Evolutionary conservation across 2,797 vertebrate genomes (phyloP).

Genomic region (Clarias platycephalus): DNA sequence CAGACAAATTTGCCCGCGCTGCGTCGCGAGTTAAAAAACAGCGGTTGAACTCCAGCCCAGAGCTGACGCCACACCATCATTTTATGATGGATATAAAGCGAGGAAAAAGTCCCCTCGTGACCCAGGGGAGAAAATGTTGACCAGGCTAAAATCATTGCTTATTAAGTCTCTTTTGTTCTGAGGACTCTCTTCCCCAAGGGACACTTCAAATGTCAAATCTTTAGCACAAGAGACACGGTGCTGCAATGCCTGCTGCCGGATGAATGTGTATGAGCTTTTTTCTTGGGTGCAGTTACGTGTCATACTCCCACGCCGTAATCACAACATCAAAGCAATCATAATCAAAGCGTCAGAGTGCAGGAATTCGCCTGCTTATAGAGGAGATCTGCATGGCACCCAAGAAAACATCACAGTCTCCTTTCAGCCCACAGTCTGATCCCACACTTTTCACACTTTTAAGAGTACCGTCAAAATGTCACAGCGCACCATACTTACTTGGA

Average conservation of each 20-base stretch:
- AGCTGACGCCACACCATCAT: slow-evolving; percentile 20
- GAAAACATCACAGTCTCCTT: background rate
- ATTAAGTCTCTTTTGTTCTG: slow-evolving; percentile 39
- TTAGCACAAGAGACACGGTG: background rate
- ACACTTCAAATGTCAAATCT: slow-evolving; percentile 38
- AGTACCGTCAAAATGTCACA: background rate
- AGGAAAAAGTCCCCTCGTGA: slow-evolving; percentile 16
- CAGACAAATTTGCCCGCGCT: slow-evolving; percentile 31
- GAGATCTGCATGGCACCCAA: slow-evolving; percentile 2
- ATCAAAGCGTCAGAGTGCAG: background rate
- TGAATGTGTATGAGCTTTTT: background rate
- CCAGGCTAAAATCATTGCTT: slow-evolving; percentile 44
- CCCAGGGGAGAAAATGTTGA: slow-evolving; percentile 39
- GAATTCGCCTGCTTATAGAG: background rate
- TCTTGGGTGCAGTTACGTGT: background rate
- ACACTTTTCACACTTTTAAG: background rate
- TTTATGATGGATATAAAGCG: slow-evolving; percentile 43
- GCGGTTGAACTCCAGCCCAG: slow-evolving; percentile 30
- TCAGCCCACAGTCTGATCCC: background rate
- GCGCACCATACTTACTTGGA: background rate
- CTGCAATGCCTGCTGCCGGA: background rate
- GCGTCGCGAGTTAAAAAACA: slow-evolving; percentile 46
- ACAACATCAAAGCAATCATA: slow-evolving; percentile 16
- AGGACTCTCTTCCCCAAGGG: slow-evolving; percentile 20
- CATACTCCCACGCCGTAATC: background rate